Percentiles rank a stretch among this genome's conserved stretches.
These are phyloP conservation scores for Bruchidius siliquastri DNA, from an alignment of 2,888 invertebrate genomes.

Conservation along the genomic window DNA sequence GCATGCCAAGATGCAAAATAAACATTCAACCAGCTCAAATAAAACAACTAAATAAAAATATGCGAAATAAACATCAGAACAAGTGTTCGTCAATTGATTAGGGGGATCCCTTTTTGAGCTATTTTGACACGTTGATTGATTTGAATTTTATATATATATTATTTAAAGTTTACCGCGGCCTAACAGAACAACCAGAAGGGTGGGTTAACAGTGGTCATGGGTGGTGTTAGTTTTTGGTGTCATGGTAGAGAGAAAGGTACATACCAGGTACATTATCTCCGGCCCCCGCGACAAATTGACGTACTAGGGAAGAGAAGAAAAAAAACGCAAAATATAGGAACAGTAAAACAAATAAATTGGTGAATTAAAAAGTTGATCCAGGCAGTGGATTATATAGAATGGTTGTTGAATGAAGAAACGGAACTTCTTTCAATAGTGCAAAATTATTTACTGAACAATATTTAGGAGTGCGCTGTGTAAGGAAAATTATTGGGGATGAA, in stretches of 20 bases:
- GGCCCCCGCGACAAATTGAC: conserved; percentile 52
- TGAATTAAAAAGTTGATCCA: conserved; percentile 18
- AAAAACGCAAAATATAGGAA: conserved; percentile 51
- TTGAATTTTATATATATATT: conserved; percentile 6
- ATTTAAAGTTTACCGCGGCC: conserved; percentile 22
- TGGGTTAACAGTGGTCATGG: conserved; percentile 40
- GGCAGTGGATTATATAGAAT: neutral
- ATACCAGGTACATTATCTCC: conserved; percentile 52
- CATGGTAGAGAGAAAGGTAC: conserved; percentile 47
- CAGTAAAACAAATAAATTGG: conserved; percentile 44
- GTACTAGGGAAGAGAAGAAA: conserved; percentile 51
- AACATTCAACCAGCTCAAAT: conserved; percentile 30
- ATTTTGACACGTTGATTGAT: conserved; percentile 6
- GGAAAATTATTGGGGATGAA: no score
- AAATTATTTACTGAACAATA: neutral
- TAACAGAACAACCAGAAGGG: conserved; percentile 47
- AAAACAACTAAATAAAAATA: conserved; percentile 17
- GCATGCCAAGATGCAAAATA: conserved; percentile 46
- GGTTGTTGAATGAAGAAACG: neutral
- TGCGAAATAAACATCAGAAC: conserved; percentile 24
- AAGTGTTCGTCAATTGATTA: conserved; percentile 44
- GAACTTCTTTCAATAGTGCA: neutral
- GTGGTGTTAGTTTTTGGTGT: conserved; percentile 46
- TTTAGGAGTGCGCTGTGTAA: neutral
- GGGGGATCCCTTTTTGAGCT: conserved; percentile 38